Evolutionary conservation across 2,113 vertebrate species (phyloP), one percentile per base, ranked within the genome.

Genomic region (Hiodon alosoides): DNA sequence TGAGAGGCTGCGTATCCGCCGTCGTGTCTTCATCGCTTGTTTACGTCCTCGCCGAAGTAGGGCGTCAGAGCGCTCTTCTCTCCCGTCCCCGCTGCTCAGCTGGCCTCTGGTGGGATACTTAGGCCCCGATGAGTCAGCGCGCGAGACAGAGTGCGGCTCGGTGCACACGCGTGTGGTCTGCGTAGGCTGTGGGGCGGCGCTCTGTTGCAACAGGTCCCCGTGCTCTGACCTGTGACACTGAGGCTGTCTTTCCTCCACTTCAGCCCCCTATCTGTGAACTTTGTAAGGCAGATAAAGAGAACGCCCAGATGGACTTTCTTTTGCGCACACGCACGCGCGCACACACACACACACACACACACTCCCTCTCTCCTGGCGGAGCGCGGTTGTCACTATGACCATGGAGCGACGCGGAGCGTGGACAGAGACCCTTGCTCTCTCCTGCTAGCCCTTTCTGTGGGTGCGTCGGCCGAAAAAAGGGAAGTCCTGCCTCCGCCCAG

Each of bases 221-320:
- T 31, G 51, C 81, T 86, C 86, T 91, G 90, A 92, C 90, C 89
- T 86, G 88, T 90, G 90, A 87, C 91, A 86, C 79, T 54, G 81
- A 85, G 85, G 81, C 86, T 84, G 84, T 86, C 89, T 84, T 74
- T 83, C 86, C 84, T 87, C 86, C 84, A 81, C 87, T 91, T 91
- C 89, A 87, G 87, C 86, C 83, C 82, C 89, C 86, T 91, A 93
- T 90, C 86, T 82, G 81, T 96, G 94, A 95, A 94, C 92, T 94
- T 93, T 95, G 94, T 91, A 85, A 92, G 88, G 85, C 79, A 89
- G 90, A 92, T 92, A 91, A 89, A 91, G 85, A 83, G 85, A 86
- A 81, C 85, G 86, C 75, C 79, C 82, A 78, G 79, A 89, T 83
- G 83, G 87, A 88, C 86, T 90, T 83, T 87, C 71, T 81, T 86